A percentile compares a stretch with the other conserved stretches of the same genome.
Conservation (phyloP, 2,888 invertebrate genomes). For the Drosophila maculinotata region DNA sequence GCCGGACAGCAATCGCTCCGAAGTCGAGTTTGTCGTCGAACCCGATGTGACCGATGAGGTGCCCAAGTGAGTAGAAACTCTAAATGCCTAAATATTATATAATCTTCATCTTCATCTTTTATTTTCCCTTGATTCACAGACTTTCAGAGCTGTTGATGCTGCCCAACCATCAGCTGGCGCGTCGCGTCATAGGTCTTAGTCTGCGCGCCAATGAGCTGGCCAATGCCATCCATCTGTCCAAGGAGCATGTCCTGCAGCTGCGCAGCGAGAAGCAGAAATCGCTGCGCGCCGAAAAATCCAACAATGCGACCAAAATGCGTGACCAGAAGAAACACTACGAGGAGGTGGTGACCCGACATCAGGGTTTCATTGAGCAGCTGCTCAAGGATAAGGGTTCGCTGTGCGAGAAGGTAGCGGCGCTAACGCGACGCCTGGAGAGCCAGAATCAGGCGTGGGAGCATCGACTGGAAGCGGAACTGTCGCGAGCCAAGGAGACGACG, state of each 20-base stretch:
- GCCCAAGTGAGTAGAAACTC: constrained; percentile 80
- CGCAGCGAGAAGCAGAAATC: constrained; percentile 84
- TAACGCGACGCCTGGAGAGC: constrained; percentile 84
- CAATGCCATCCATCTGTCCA: constrained; percentile 84
- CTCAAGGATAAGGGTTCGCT: constrained; percentile 92
- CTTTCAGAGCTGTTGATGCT: constrained; percentile 84
- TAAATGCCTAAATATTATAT: not conserved
- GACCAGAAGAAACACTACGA: constrained; percentile 91
- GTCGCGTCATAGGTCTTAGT: constrained; percentile 83
- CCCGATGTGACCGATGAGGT: constrained; percentile 85
- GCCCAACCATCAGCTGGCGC: constrained; percentile 85
- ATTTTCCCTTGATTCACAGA: no score
- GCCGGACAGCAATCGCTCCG: constrained; percentile 83
- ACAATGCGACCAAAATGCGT: constrained; percentile 85
- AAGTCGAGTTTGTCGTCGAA: constrained; percentile 84
- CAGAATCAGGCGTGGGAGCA: constrained; percentile 90
- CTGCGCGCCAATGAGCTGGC: constrained; percentile 85
- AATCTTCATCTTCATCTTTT: no score
- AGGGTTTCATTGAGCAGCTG: constrained; percentile 93
- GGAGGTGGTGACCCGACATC: constrained; percentile 90
- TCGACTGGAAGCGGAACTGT: constrained; percentile 90
- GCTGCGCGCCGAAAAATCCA: constrained; percentile 84
- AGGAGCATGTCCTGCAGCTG: constrained; percentile 84
- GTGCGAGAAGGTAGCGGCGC: constrained; percentile 87
- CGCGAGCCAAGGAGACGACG: constrained; percentile 91